Evolutionary conservation across 2,888 invertebrate species (phyloP).

Genomic region (Mechanitis messenoides): DNA sequence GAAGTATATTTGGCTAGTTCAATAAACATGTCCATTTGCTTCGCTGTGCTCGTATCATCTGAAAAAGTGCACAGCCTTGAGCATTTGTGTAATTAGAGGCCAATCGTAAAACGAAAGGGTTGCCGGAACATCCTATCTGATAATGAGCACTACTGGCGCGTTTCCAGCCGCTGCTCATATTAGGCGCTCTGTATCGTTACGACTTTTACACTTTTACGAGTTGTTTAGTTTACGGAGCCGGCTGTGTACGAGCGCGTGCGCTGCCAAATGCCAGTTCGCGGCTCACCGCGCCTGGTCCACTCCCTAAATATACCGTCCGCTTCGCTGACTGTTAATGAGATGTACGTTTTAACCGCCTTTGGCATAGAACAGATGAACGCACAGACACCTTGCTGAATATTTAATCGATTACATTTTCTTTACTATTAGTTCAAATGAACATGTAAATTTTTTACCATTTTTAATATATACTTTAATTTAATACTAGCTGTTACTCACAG

Average conservation of each 20-base stretch:
- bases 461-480: too few species aligned
- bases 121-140: conserved; percentile 72
- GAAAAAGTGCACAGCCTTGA: conserved; percentile 71
- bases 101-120: conserved; percentile 76
- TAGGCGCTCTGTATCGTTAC: conserved; percentile 71
- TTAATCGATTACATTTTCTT: too few species aligned
- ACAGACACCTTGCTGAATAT: conserved; percentile 3
- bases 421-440: too few species aligned
- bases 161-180: conserved; percentile 72
- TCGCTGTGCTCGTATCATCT: conserved; percentile 53
- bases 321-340: conserved; percentile 68
- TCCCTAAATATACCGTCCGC: conserved; percentile 63
- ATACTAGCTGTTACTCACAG: too few species aligned
- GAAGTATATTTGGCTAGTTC: conserved; percentile 53
- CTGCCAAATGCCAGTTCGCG: conserved; percentile 75
- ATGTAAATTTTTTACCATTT: too few species aligned
- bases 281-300: conserved; percentile 65
- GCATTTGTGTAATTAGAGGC: conserved; percentile 72
- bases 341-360: conserved; percentile 63
- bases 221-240: conserved; percentile 72
- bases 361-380: conserved; percentile 41
- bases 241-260: conserved; percentile 55
- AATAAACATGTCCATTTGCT: conserved; percentile 68
- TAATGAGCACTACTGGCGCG: conserved; percentile 73
- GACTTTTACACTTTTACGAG: conserved; percentile 77